Evolutionary conservation across 2,888 invertebrate species (phyloP).

Genomic region (Parthenolecanium corni): DNA sequence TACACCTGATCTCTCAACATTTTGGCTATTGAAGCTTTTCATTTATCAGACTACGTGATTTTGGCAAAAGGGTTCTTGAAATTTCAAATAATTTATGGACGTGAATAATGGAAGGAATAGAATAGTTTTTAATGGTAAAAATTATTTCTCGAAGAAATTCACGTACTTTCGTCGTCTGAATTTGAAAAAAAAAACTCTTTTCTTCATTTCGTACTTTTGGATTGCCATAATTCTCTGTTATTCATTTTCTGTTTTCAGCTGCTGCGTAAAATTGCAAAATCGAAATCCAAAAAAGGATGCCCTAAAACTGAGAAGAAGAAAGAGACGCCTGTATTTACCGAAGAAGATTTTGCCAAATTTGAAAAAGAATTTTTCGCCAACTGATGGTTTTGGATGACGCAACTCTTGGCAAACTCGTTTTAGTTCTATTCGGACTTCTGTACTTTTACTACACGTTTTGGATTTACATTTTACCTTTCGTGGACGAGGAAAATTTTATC

Average conservation of each 20-base stretch:
- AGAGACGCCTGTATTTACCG: slow-evolving; percentile 53
- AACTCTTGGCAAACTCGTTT: slow-evolving; percentile 45
- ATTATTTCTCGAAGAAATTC: too few relatives aligned
- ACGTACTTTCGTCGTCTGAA: too few relatives aligned
- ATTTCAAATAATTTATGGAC: too few relatives aligned
- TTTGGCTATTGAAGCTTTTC: too few relatives aligned
- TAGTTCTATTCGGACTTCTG: slow-evolving; percentile 44
- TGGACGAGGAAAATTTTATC: slow-evolving; percentile 46
- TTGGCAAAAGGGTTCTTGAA: too few relatives aligned
- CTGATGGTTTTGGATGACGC: slow-evolving; percentile 34
- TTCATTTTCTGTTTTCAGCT: background rate
- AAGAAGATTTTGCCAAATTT: slow-evolving; percentile 55
- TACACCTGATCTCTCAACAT: too few relatives aligned
- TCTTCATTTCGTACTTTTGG: background rate
- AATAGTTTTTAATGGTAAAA: too few relatives aligned
- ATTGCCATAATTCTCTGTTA: background rate
- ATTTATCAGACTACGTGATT: too few relatives aligned
- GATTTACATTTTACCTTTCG: slow-evolving; percentile 57
- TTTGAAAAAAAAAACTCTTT: too few relatives aligned
- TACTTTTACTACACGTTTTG: slow-evolving; percentile 52
- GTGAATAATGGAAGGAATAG: too few relatives aligned
- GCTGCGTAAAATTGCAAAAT: background rate
- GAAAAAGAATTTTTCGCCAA: slow-evolving; percentile 50
- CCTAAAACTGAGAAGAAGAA: slow-evolving; percentile 33
- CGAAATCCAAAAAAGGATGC: slow-evolving; percentile 5